Conservation (phyloP, 1,140 invertebrate species). For the Drosophila azteca region DNA sequence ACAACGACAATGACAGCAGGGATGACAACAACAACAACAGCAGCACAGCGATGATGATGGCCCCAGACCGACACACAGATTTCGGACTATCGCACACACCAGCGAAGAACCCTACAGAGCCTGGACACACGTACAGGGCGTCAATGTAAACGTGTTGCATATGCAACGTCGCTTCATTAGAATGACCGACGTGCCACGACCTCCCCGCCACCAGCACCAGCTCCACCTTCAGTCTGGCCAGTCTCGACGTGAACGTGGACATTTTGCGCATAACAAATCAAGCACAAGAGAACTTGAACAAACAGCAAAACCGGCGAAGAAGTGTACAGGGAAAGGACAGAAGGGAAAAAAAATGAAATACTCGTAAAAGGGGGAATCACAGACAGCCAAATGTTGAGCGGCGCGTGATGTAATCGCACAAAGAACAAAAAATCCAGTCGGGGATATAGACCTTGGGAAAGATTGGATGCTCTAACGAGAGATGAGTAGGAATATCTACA, state of each 20-base stretch:
- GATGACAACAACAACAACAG: constrained; percentile 41
- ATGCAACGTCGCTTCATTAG: constrained; percentile 78
- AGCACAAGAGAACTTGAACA: constrained; percentile 59
- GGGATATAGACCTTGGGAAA: background rate
- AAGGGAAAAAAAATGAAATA: background rate
- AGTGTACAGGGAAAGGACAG: background rate
- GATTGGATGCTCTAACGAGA: constrained; percentile 33
- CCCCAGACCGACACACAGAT: constrained; percentile 59
- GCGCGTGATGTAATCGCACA: constrained; percentile 76
- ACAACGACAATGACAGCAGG: constrained; percentile 60
- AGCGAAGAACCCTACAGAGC: too few species aligned
- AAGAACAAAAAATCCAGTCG: constrained; percentile 30
- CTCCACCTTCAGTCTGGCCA: constrained; percentile 26
- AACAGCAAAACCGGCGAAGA: constrained; percentile 23
- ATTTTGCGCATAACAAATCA: constrained; percentile 82
- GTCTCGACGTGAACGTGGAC: constrained; percentile 74
- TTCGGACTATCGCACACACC: constrained; percentile 38
- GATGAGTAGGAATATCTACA: background rate
- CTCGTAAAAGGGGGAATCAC: constrained; percentile 63
- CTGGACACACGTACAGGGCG: constrained; percentile 49
- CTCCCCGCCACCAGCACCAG: constrained; percentile 24
- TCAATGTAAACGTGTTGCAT: constrained; percentile 76
- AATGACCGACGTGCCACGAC: constrained; percentile 72
- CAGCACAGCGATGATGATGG: constrained; percentile 21
- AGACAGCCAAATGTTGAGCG: constrained; percentile 76